Base-by-base conservation (phyloP, 2,888 invertebrate genomes). In the Odontocolon sp. region DNA sequence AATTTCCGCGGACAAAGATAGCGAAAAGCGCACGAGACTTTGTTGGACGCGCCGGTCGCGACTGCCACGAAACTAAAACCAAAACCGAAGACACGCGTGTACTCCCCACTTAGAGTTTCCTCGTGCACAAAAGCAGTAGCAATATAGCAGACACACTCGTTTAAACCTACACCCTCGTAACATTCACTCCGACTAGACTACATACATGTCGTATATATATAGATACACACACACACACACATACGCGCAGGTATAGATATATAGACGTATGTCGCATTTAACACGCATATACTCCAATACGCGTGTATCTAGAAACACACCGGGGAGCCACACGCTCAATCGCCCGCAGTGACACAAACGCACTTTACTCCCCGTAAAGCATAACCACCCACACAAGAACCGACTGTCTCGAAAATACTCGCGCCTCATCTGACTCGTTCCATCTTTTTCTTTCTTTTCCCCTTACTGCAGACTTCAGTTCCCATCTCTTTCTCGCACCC, bases 51-150 rank as follows among this genome's bases (percentile, higher is more conserved):
- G 50, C 63, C 72, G 72, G 68, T 56, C 67, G 68, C 77, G 83
- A 85, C 85, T 80, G 83, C 78, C 82, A 80, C 81, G 74, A 85
- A 87, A 90, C 89, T 89, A 88, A 89, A 88, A 87, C 86, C 86
- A 86, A 88, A 87, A 86, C 82, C 85, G 83, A 88, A 89, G 88
- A 88, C 88, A 89, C 88, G 87, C 87, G 87, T 86, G 86, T 77
- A 81, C 85, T 86, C 86, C 86, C 83, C 87, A 75, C 79, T 78
- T 76, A 45, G 69, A 56, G 73, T 45, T 63, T 63, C 72, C 63
- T 56, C 77, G 79, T 80, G 79, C 75, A 50, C 66, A 54, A 23
- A 31, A 38, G 56, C 28, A 50, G 67, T 50, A 69, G 61, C 52
- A 31, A 69, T 50, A 77, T 63, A 21, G 38, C 47, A 57, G 45